Conservation (phyloP, 1,140 invertebrate species). For the Drosophila asahinai region DNA sequence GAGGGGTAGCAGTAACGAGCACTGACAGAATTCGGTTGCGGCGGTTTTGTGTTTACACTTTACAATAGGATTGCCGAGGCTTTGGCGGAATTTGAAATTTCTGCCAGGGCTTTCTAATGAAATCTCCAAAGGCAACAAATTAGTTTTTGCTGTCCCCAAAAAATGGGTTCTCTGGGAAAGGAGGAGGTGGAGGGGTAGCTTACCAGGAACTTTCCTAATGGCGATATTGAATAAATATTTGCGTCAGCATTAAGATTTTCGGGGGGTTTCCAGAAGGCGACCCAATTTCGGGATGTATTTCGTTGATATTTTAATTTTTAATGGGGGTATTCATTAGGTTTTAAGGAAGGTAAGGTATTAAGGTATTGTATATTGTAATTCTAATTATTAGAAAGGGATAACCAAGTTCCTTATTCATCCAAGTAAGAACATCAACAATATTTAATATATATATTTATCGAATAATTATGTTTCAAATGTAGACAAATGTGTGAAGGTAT, state of each 20-base stretch:
- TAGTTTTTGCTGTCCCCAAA: slow-evolving; percentile 49
- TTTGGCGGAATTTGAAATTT: slow-evolving; percentile 60
- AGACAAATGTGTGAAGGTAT: too few species aligned
- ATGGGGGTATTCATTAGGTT: not conserved
- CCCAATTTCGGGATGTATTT: not conserved
- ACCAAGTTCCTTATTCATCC: not conserved
- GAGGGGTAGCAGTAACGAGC: slow-evolving; percentile 43
- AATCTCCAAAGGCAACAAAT: slow-evolving; percentile 66
- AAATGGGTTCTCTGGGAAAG: slow-evolving; percentile 27
- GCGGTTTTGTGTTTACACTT: slow-evolving; percentile 82
- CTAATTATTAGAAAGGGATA: too few species aligned
- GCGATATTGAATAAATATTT: slow-evolving; percentile 48
- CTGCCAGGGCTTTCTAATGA: slow-evolving; percentile 47
- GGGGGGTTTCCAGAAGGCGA: not conserved
- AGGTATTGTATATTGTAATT: too few species aligned
- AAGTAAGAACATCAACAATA: not conserved
- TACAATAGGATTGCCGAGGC: slow-evolving; percentile 67
- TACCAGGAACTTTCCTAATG: slow-evolving; percentile 21
- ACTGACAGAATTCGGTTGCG: slow-evolving; percentile 76
- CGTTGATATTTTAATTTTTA: slow-evolving; percentile 9
- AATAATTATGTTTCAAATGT: too few species aligned
- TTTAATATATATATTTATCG: not conserved
- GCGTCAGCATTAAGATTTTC: not conserved
- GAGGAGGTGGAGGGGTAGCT: slow-evolving; percentile 15
- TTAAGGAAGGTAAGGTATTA: not conserved